Evolutionary conservation across 2,888 invertebrate genomes (phyloP).

Genomic region (Leucoptera coffeella): DNA sequence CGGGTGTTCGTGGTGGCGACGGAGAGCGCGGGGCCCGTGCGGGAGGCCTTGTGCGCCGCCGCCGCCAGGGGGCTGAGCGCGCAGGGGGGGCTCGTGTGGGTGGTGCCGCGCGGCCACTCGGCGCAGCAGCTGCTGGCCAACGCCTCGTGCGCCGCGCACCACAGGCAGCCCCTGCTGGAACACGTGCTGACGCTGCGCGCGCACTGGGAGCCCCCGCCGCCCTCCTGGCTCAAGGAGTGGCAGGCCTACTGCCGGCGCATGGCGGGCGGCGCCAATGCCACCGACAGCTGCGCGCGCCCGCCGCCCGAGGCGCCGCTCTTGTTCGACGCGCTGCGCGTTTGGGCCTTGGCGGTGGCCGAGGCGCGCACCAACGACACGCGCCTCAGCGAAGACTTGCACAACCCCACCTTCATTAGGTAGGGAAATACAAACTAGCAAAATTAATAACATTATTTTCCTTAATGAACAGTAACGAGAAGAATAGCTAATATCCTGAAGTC

Average conservation of each 20-base stretch:
- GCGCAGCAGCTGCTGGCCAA: conserved; percentile 59
- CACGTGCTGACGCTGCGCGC: not conserved
- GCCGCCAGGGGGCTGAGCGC: conserved; percentile 64
- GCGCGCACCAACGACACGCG: conserved; percentile 12
- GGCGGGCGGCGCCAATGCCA: conserved; percentile 6
- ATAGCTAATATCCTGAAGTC: too few relatives aligned
- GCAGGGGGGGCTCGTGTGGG: conserved; percentile 75
- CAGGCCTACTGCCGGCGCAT: conserved; percentile 11
- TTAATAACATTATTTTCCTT: too few relatives aligned
- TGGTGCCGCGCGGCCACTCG: conserved; percentile 76
- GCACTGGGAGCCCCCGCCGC: not conserved
- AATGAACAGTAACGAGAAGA: too few relatives aligned
- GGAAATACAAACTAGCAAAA: too few relatives aligned
- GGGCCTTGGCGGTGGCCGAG: conserved; percentile 22
- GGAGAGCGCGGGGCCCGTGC: conserved; percentile 64
- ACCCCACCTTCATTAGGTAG: conserved; percentile 15
- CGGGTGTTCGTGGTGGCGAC: conserved; percentile 77
- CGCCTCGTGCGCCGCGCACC: conserved; percentile 43
- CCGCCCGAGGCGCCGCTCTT: conserved; percentile 21
- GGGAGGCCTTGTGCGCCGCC: conserved; percentile 75
- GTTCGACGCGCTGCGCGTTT: conserved; percentile 26
- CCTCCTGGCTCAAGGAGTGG: conserved; percentile 2
- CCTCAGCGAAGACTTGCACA: conserved; percentile 23
- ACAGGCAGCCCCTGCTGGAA: conserved; percentile 9
- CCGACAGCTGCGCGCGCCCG: conserved; percentile 8